A percentile compares a stretch with the other conserved stretches of the same genome.
Conservation (phyloP, 2,888 invertebrate genomes). For the Steromphala cineraria region DNA sequence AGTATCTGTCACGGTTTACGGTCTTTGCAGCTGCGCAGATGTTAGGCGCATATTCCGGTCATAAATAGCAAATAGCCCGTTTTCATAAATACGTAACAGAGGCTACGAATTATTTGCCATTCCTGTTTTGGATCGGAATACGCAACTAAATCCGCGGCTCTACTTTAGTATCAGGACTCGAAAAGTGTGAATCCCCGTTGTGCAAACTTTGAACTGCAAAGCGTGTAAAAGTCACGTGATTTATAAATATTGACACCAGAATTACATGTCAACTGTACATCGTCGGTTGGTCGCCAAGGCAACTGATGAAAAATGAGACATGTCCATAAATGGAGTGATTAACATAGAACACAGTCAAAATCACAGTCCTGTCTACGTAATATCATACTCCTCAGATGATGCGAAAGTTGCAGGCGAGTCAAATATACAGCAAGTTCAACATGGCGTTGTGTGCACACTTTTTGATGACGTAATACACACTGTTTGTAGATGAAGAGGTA, state of each 20-base stretch:
- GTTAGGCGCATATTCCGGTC: neutral
- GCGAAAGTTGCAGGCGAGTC: slow-evolving; percentile 1
- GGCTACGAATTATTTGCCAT: neutral
- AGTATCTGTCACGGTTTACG: neutral
- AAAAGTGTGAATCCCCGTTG: slow-evolving; percentile 17
- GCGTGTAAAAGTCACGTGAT: slow-evolving; percentile 11
- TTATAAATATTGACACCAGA: slow-evolving; percentile 16
- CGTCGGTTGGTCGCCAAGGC: slow-evolving; percentile 2
- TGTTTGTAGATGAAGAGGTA: slow-evolving; percentile 17
- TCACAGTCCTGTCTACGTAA: neutral
- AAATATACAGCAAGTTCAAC: slow-evolving; percentile 11
- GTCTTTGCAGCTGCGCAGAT: neutral
- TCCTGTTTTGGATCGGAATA: neutral
- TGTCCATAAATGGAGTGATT: neutral
- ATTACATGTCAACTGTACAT: slow-evolving; percentile 18
- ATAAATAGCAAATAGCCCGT: neutral
- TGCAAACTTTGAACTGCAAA: slow-evolving; percentile 18
- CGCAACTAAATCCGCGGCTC: neutral
- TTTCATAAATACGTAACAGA: slow-evolving; percentile 9
- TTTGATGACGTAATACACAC: slow-evolving; percentile 15
- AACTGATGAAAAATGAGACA: neutral
- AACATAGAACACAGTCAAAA: slow-evolving; percentile 3
- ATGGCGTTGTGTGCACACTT: slow-evolving; percentile 9
- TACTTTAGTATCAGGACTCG: slow-evolving; percentile 14
- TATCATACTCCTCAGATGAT: neutral